Base-by-base conservation (phyloP, 1,140 invertebrate species). In the Eumeta japonica region DNA sequence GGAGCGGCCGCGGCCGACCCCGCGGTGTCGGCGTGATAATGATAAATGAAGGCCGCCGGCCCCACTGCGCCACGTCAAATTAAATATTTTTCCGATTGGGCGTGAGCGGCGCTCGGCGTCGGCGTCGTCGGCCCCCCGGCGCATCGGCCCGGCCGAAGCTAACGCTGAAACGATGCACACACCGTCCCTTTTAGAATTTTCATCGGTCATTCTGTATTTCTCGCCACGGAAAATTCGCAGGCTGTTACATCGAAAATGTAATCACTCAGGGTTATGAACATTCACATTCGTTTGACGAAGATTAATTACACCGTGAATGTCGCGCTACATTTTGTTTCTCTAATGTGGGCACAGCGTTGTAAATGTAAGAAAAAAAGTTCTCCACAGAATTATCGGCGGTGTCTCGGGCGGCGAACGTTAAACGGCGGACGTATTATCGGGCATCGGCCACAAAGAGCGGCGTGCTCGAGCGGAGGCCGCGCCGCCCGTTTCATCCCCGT, bases 21-120 rank as follows among this genome's bases (percentile, higher is more conserved):
- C 28, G 28, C n/a, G 15, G 37, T 46, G 55, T 49, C 57, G 51
- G 50, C 52, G 38, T 63, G 59, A 66, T 70, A 65, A 63, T 66
- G 65, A 70, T 60, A 60, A 70, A 66, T 63, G 59, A 55, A 41
- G 46, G 20, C 20, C 20, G n/a, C n/a, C n/a, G n/a, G n/a, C 30
- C 42, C 33, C 45, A 40, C 43, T 48, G 48, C 47, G 54, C 57
- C 57, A 51, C 50, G 59, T 68, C 62, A 61, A 60, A 54, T 38
- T 38, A 38, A 56, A 60, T 61, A 60, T 65, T 59, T 24, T 64
- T 58, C 52, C 47, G 48, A 55, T 47, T 48, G 51, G 52, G 43
- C 50, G 46, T 48, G 47, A 36, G 35, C 39, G 39, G 36, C 34
- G 28, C 20, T 41, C 42, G 16, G 30, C n/a, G n/a, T 48, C 52